Percentiles rank a stretch among this genome's conserved stretches.
These are phyloP conservation scores for Anthophora plumipes DNA, from an alignment of 2,888 invertebrate species.

Conservation along the genomic window DNA sequence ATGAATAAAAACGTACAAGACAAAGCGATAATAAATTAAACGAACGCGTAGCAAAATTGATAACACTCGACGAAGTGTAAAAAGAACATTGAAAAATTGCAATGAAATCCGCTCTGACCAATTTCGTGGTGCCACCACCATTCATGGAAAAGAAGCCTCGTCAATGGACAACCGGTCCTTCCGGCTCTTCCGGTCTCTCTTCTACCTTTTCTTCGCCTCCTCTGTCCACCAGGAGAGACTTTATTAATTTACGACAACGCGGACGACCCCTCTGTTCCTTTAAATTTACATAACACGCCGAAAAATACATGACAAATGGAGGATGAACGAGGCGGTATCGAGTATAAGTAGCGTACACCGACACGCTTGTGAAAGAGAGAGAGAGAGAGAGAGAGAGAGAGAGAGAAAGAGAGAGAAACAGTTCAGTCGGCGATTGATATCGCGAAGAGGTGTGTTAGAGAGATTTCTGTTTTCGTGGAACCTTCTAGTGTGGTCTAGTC, in stretches of 20 bases:
- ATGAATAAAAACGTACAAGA: slow-evolving; percentile 5
- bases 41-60: slow-evolving; percentile 40
- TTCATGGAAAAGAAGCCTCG: slow-evolving; percentile 48
- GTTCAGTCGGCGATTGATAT: slow-evolving; percentile 14
- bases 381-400: no score
- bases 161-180: slow-evolving; percentile 69
- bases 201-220: neutral
- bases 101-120: slow-evolving; percentile 27
- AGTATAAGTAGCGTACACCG: neutral
- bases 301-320: slow-evolving; percentile 9
- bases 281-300: slow-evolving; percentile 63
- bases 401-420: neutral
- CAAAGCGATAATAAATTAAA: slow-evolving; percentile 17
- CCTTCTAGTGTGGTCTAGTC: neutral
- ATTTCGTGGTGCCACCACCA: slow-evolving; percentile 32
- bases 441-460: neutral
- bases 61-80: slow-evolving; percentile 29
- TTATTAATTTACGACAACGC: slow-evolving; percentile 65
- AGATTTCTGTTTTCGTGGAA: slow-evolving; percentile 14
- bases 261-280: slow-evolving; percentile 39
- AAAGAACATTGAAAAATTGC: slow-evolving; percentile 48
- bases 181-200: slow-evolving; percentile 52
- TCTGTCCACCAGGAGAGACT: slow-evolving; percentile 19
- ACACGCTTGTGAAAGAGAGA: neutral
- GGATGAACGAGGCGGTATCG: neutral